Base-by-base conservation (phyloP, 2,888 invertebrate species). In the Drosophila picticornis region DNA sequence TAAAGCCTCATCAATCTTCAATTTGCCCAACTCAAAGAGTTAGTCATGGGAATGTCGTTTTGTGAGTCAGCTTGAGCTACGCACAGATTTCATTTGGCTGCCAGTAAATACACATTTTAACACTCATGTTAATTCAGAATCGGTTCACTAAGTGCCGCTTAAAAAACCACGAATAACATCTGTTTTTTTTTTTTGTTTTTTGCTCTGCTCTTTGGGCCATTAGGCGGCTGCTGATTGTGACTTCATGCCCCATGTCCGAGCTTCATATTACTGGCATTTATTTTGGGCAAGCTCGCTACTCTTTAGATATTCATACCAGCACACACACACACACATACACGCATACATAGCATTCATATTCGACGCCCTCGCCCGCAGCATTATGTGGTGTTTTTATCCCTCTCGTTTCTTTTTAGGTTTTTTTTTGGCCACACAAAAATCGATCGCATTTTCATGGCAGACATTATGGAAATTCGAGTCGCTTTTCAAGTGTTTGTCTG, bases 381-480 rank as follows among this genome's bases (percentile, higher is more conserved):
- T 88, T 85, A 85, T 88, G 78, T 69, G 66, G 40, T 63, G 52
- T 50, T 38, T 36, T 34, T 58, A 51, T 65, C 29, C 16, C 1
- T 16, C 29, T 56, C 52, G 58, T 55, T 48, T 43, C 27, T 25
- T 43, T 51, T 43, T 51, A 55, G 29, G 22, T 62, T 53, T 60
- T 67, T 74, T 69, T 64, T 67, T 53, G 48, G 50, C 58, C 72
- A 76, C 77, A 80, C 74, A 77, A 85, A 91, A 88, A 88, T 88
- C 88, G 90, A 91, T 88, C 88, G 91, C 83, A 90, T 91, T 88
- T 88, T 91, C 83, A 90, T 88, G 86, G 90, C 90, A 91, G 85
- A 91, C 90, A 90, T 91, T 88, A 91, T 91, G 90, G 91, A 91
- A 91, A 88, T 88, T 88, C 86, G 88, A 90, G 86, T 88, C 83